Base-by-base conservation (phyloP, 2,113 vertebrate species). In the Epinephelus fuscoguttatus region DNA sequence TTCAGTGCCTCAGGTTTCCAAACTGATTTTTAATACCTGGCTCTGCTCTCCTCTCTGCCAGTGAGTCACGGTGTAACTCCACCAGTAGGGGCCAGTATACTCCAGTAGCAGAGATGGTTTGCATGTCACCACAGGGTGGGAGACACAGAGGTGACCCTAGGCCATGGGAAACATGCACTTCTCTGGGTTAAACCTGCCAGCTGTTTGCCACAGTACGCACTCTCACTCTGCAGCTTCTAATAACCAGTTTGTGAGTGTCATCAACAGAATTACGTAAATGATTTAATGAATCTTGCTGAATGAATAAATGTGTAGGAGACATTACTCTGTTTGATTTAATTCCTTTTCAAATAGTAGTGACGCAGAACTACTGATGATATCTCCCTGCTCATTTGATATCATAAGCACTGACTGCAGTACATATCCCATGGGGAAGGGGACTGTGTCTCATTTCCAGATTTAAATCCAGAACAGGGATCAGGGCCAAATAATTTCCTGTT, bases 41-140 rank as follows among this genome's bases (percentile, higher is more conserved):
- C 7, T 19, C 37, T 50, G 14, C 42, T 73, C 33, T 40, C n/a
- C 6, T 25, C 42, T 62, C 80, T 50, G 50, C 81, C 85, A 86
- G 75, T 67, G 74, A 61, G 78, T 71, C 75, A 64, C 45, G 62
- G 69, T 78, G 49, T 3, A 68, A 50, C 25, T 71, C 76, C 60
- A 21, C 79, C 89, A 92, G 70, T 69, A 90, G 91, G 82, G 79
- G 78, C 33, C 82, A 87, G 84, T 78, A 70, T 30, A 72, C 27
- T 67, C 75, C 76, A 80, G 25, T 4, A 37, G 4, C 37, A 71
- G 0, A 68, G 42, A 15, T 3, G 4, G 10, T 42, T 42, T 10
- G 2, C 15, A 10, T 33, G 60, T 72, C 59, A 81, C 33, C 27
- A 3, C 13, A 42, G 33, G 57, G 42, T 74, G 23, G 72, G 67